Conservation (phyloP, 2,888 invertebrate species). For the Eupithecia centaureata region DNA sequence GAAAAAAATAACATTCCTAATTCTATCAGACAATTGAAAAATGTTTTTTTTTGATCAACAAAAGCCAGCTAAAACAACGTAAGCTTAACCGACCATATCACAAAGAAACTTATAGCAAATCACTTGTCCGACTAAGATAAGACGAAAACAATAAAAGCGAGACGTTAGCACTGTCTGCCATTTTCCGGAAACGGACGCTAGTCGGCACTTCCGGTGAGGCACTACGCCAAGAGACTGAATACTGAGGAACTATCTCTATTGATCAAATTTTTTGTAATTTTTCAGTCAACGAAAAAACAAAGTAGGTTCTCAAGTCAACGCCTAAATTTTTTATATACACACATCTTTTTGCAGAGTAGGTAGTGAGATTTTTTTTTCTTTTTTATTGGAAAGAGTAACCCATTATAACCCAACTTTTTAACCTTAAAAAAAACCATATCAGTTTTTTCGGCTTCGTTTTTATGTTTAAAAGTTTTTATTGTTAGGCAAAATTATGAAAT, state of each 20-base stretch:
- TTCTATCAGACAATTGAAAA: no score
- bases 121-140: slow-evolving; percentile 43
- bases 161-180: slow-evolving; percentile 62
- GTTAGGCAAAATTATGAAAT: no score
- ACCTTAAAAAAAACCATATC: no score
- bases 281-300: neutral
- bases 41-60: neutral
- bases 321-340: no score
- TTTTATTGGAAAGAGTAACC: no score
- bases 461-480: no score
- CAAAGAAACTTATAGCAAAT: slow-evolving; percentile 24
- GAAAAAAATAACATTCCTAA: no score
- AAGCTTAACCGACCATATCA: neutral
- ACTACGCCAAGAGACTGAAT: slow-evolving; percentile 59
- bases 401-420: no score
- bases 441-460: no score
- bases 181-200: slow-evolving; percentile 75
- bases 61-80: neutral
- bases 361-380: no score
- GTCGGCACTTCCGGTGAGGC: slow-evolving; percentile 71
- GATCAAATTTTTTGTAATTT: neutral
- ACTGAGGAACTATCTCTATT: slow-evolving; percentile 6
- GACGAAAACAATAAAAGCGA: slow-evolving; percentile 63
- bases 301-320: no score
- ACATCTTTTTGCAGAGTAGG: no score